Base-by-base conservation (phyloP, 2,888 invertebrate genomes). In the Philopedon plagiatum region DNA sequence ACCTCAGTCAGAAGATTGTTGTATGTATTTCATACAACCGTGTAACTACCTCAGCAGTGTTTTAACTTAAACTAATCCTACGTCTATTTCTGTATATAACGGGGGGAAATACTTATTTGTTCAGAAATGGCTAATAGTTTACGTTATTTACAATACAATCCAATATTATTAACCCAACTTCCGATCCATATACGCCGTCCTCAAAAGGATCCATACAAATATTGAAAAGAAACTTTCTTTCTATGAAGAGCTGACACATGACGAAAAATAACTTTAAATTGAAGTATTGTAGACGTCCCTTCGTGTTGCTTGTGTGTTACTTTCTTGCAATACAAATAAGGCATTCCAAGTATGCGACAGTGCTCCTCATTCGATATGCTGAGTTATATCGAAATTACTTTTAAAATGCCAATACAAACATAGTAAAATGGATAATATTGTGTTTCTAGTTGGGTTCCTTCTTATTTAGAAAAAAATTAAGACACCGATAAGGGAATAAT, bases 281-380 rank as follows among this genome's bases (percentile, higher is more conserved):
- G 72, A 72, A 66, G 54, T 67, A 66, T 72, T 62, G 62, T 49
- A 51, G 61, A 72, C 62, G 67, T 72, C 67, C 44, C 18, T 54
- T n/a, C 57, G 34, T 37, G 37, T 63, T 63, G 37, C 62, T 63
- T 63, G 51, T 61, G 44, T 63, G n/a, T 54, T 46, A 37, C 49
- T 8, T 49, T 63, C 23, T 32, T 19, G 46, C 49, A 49, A 19
- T 34, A 49, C 1, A 32, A 62, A 62, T 62, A 34, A 51, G 26
- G n/a, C 29, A 29, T 15, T 49, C 13, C 4, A 11, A 13, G 15
- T 26, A 54, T 29, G 51, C 29, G 29, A 4, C 18, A 9, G 26
- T 8, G 2, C 9, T 9, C 15, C 15, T 54, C n/a, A 54, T 54
- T 54, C 21, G 19, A 46, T 54, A 54, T 18, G 51, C 15, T 2